Evolutionary conservation across 2,113 vertebrate species (phyloP), one percentile per base, ranked within the genome.

Genomic region (Amazona vittata): DNA sequence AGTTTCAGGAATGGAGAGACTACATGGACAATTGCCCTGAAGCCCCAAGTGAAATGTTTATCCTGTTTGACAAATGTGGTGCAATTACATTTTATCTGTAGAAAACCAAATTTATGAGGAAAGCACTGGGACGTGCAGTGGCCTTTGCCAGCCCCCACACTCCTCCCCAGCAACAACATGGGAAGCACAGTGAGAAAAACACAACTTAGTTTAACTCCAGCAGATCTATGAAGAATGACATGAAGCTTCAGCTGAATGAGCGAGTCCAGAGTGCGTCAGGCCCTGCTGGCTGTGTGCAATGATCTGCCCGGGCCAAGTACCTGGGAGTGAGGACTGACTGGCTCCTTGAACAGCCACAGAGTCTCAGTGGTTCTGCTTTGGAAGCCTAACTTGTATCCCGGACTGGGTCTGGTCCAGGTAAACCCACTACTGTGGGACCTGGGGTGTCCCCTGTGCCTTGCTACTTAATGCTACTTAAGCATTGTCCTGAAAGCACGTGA

Each of bases 321-420:
- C 22, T 50, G 35, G 10, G 31, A 33, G 28, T 1, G 2, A 75
- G 24, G 25, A 39, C 46, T 44, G 12, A 12, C 24, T 35, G 16
- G 33, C 20, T 39, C 31, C 46, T 4, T 14, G 52, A 22, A 52
- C 64, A 86, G 1, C 33, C 8, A 10, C 33, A 60, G 44, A 28
- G 29, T 24, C 35, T 73, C 33, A 53, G 52, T 33, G 25, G 12
- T 53, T 93, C 75, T 85, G n/a, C 29, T 59, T 33, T 53, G 26
- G 44, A 41, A 92, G 3, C 20, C 19, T 41, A 28, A 33, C 9
- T 64, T 0, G 0, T 31, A 19, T 46, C 10, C 9, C 52, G 89
- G 22, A 49, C 33, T 8, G 25, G 26, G 7, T 63, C 46, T 73
- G 21, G 4, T 11, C 37, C 57, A 46, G 24, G 28, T 64, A 41